Base-by-base conservation (phyloP, 1,140 invertebrate genomes). In the Globodera rostochiensis region DNA sequence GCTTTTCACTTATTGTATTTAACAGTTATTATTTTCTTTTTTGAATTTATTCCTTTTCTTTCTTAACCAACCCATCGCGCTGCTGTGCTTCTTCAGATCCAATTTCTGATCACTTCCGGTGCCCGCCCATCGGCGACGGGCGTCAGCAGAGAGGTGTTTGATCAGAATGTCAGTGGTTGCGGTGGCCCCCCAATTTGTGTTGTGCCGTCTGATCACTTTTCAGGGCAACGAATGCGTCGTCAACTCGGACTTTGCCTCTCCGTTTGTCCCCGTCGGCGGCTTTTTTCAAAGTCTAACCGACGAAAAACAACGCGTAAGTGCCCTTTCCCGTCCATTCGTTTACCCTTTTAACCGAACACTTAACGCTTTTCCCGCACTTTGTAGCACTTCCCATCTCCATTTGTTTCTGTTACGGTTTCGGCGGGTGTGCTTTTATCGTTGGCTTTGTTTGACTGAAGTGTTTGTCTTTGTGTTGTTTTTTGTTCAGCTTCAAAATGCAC, bases 1-100 rank as follows among this genome's bases (percentile, higher is more conserved):
- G 46, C 46, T 36, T 36, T 36, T 36, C 36, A 9, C 80, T 81
- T 80, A 73, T 73, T 25, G 50, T 60, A 25, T 45, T 47, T 73
- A 36, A 70, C 25, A 70, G 36, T 36, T 36, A 36, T 36, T 36
- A 36, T 36, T 36, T 36, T 36, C 36, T 3, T 46, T 25, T 47
- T 45, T 74, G 5, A n/a, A 50, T 9, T 74, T 74, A 36, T 74
- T 74, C 7, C 9, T 9, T 8, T 74, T 21, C 53, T 74, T 6
- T 45, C 73, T 45, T 6, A 73, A 73, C 19, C 15, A 15, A 15
- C 19, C 57, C 5, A 19, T 64, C 57, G 8, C 9, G 8, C 53
- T 53, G 53, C 15, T 53, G 8, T 53, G 9, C 53, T 53, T 53
- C 53, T 64, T 64, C 57, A 64, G 57, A 64, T 64, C 15, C 57